These are phyloP conservation scores for Chlorocebus sabaeus DNA, from an alignment of 2,113 vertebrate species.

Conservation along the genomic window DNA sequence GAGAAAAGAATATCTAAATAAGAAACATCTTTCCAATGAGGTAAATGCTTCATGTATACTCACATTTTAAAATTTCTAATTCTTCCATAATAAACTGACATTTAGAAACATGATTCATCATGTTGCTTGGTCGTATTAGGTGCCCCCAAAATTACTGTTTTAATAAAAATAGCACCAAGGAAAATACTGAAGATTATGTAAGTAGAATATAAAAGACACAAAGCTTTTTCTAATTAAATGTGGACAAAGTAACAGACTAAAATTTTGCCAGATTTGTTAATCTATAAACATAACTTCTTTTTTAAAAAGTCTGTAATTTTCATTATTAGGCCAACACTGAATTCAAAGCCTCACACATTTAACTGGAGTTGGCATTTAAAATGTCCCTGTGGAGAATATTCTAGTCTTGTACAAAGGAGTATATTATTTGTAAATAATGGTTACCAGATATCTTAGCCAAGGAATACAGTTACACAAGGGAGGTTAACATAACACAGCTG, in stretches of 20 bases:
- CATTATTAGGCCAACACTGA: background rate
- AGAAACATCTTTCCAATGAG: background rate
- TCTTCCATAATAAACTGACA: background rate
- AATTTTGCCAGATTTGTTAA: background rate
- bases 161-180: background rate
- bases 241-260: background rate
- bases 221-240: background rate
- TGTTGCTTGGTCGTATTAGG: background rate
- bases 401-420: slow-evolving; percentile 36
- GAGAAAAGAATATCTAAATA: background rate
- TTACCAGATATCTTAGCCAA: slow-evolving; percentile 45
- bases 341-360: slow-evolving; percentile 28
- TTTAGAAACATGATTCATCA: background rate
- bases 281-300: background rate
- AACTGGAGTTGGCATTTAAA: slow-evolving; percentile 25
- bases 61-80: background rate
- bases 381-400: slow-evolving; percentile 4
- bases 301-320: background rate
- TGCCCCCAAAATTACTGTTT: background rate
- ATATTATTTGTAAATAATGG: slow-evolving; percentile 49
- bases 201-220: background rate
- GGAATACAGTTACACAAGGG: background rate
- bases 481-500: slow-evolving; percentile 48
- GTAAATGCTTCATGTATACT: background rate
- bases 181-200: background rate